Evolutionary conservation across 2,113 vertebrate genomes (phyloP).

Genomic region (Pomatorhinus ruficollis): DNA sequence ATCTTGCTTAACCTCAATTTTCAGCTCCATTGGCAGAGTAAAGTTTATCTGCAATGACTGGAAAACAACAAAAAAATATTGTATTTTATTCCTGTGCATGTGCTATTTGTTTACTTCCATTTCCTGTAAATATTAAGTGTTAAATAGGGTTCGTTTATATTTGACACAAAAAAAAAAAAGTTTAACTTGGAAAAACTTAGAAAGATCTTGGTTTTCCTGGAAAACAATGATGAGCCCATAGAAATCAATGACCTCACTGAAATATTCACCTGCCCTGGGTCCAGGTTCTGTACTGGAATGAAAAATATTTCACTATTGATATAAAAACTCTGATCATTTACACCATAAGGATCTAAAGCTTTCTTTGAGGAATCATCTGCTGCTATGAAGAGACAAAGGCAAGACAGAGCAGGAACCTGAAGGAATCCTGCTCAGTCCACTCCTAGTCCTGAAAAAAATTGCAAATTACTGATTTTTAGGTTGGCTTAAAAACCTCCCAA

Average conservation of each 20-base stretch:
- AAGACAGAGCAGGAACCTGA: background rate
- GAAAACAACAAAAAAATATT: background rate
- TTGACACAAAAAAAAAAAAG: background rate
- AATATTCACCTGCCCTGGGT: background rate
- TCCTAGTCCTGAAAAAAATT: background rate
- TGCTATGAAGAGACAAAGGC: background rate
- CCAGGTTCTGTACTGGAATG: background rate
- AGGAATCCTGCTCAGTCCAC: background rate
- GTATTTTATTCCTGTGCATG: background rate
- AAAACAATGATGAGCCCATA: background rate
- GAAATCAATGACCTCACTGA: background rate
- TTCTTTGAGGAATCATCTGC: background rate
- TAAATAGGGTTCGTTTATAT: background rate
- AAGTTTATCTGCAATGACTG: background rate
- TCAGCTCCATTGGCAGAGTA: background rate
- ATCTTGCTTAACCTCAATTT: background rate
- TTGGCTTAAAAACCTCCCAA: background rate
- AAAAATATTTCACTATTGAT: background rate
- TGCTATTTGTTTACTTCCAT: background rate
- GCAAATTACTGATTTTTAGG: background rate
- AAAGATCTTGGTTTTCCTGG: background rate
- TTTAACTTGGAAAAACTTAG: background rate
- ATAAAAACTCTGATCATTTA: background rate
- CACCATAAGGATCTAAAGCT: background rate
- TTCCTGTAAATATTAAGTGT: background rate